Base-by-base conservation (phyloP, 1,140 invertebrate genomes). In the Popillia japonica region DNA sequence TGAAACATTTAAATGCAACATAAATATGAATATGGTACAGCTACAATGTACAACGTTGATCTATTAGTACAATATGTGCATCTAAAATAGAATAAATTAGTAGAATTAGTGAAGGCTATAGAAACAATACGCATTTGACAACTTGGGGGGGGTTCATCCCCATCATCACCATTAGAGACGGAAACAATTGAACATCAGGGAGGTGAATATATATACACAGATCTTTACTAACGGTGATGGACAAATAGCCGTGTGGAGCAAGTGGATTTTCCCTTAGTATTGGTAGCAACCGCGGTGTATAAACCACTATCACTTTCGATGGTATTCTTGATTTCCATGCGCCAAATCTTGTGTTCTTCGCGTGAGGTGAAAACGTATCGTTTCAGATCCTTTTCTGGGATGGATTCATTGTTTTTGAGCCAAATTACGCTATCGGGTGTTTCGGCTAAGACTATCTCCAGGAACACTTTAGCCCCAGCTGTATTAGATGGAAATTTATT, bases 231-330 rank as follows among this genome's bases (percentile, higher is more conserved):
- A 96, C 95, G 87, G 90, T 94, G 90, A 84, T 95, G 93, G 68
- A 97, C 94, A 76, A 94, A 90, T 75, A 97, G 90, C 85, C 95
- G 94, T 64, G 95, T 94, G 44, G 95, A 96, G 84, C 95, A 95
- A 75, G 92, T 92, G 7, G 94, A 91, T 82, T 93, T 93, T 41
- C 96, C 94, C 41, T 93, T 92, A 0, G 89, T 88, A 84, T 97
- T 97, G 61, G 92, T 92, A n/a, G 96, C 97, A 44, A 94, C 90
- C 73, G 96, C 96, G 0, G 95, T 97, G 85, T 99, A 99, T 22
- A 96, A 90, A 14, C 97, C 98, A 2, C 92, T 91, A 87, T 99
- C 98, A 42, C 92, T 91, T 76, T 94, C 93, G 22, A 90, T 89
- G 77, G 94, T 95, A 82, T 98, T 94, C 80, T 93, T 90, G 22